Percentiles rank a stretch among this genome's conserved stretches.
phyloP scores from a whole-genome alignment of 2,113 vertebrate species.

The Morone chrysops region DNA sequence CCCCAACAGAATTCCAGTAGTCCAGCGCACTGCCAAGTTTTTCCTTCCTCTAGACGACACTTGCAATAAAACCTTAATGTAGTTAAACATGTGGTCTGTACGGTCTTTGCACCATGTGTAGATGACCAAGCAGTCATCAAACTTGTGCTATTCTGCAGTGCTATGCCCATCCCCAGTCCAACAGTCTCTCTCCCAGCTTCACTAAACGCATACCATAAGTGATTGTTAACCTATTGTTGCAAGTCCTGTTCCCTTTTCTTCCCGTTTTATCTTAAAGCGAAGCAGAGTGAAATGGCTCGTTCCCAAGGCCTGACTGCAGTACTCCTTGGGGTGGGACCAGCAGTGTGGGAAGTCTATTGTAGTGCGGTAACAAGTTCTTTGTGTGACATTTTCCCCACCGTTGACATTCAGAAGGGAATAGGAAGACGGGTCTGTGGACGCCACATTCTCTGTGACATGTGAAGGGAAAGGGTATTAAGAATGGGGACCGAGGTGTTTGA shows the following conservation, averaged over 20 bases:
- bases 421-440: slow-evolving; percentile 70
- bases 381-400: slow-evolving; percentile 83
- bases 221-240: slow-evolving; percentile 83
- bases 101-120: neutral
- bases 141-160: neutral
- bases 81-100: neutral
- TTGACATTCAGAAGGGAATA: slow-evolving; percentile 83
- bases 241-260: slow-evolving; percentile 73
- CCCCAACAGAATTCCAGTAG: neutral
- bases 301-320: slow-evolving; percentile 64
- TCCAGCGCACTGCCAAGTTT: neutral
- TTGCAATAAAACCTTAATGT: slow-evolving; percentile 20
- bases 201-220: slow-evolving; percentile 72
- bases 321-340: slow-evolving; percentile 74
- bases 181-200: slow-evolving; percentile 15
- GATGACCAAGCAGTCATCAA: slow-evolving; percentile 7
- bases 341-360: slow-evolving; percentile 80
- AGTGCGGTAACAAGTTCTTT: slow-evolving; percentile 80
- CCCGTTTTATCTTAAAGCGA: slow-evolving; percentile 76
- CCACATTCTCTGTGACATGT: slow-evolving; percentile 78
- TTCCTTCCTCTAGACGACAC: neutral
- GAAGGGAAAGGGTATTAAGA: slow-evolving; percentile 82
- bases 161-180: slow-evolving; percentile 35
- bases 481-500: slow-evolving; percentile 72
- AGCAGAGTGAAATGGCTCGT: slow-evolving; percentile 60